Evolutionary conservation across 2,797 vertebrate genomes (phyloP), one percentile per base, ranked within the genome.

Genomic region (Phoxinus dragarum): DNA sequence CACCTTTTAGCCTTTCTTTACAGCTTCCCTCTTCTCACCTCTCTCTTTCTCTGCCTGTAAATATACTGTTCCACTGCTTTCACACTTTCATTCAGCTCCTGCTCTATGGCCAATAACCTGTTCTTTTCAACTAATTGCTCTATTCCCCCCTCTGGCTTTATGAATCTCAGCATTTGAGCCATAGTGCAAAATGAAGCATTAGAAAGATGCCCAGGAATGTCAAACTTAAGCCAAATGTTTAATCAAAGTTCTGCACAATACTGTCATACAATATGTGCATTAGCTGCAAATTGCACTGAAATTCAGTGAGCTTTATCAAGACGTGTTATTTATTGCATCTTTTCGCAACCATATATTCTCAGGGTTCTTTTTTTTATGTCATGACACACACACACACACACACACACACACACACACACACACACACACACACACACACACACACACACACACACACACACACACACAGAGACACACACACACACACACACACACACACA

Each of bases 1-100:
- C 93, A 94, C 92, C 92, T 93, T 88, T 91, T 91, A 91, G 87
- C 71, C 87, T 86, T 89, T 90, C 78, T 92, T 94, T 89, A 91
- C 93, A 91, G 89, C 0, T 91, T 88, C 89, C 87, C 80, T 79
- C 80, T 49, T 77, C n/a, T 16, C 77, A 76, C 84, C 80, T 74
- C 84, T 61, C 64, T 71, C 36, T 80, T 54, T 23, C 16, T 80
- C 59, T 17, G 82, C 67, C 34, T 16, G 7, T 81, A 38, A 54
- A 49, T 49, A 68, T 31, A 54, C 71, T 47, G 11, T 23, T 27
- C 34, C 21, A 10, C 27, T 52, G 59, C 21, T 71, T 71, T 56
- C 40, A 61, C 64, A 49, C 56, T 73, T 52, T 84, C 47, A 44
- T 40, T 68, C n/a, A 68, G 42, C 42, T 42, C n/a, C 4, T 76